A percentile compares a stretch with the other conserved stretches of the same genome.
Evolutionary conservation across 2,797 vertebrate species (phyloP).

Genomic region (Schizopygopsis malacanthus): DNA sequence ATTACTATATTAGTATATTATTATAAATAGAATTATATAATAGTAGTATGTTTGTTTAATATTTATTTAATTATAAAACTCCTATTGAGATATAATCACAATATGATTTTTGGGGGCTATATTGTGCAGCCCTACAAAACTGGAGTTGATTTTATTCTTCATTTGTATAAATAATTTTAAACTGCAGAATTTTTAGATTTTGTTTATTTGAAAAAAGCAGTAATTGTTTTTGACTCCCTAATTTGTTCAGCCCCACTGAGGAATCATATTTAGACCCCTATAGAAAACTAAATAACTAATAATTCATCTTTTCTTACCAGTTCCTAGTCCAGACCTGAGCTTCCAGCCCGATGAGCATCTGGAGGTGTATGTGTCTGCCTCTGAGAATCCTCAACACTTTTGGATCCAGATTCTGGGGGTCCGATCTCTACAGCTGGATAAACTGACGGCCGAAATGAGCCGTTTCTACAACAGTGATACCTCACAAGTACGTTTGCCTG

Average conservation of each 20-base stretch:
- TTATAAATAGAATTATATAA: background rate
- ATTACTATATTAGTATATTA: background rate
- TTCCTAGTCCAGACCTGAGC: slow-evolving; percentile 90
- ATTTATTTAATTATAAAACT: background rate
- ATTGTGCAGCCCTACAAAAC: background rate
- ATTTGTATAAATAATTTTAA: too few relatives aligned
- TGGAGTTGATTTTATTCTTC: too few relatives aligned
- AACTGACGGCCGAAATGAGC: slow-evolving; percentile 86
- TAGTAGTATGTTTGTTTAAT: background rate
- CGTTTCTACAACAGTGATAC: slow-evolving; percentile 76
- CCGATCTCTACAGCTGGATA: slow-evolving; percentile 87
- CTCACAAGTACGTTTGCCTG: slow-evolving; percentile 67
- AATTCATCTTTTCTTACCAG: slow-evolving; percentile 66
- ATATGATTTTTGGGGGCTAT: background rate
- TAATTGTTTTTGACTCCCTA: background rate
- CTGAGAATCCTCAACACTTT: slow-evolving; percentile 88
- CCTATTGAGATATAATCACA: background rate
- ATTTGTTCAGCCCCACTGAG: background rate
- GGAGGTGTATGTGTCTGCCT: slow-evolving; percentile 89
- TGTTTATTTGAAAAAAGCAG: background rate
- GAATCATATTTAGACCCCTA: background rate
- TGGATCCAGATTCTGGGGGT: slow-evolving; percentile 92
- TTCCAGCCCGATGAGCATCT: slow-evolving; percentile 88
- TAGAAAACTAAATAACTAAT: background rate
- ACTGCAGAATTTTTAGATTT: too few relatives aligned